Base-by-base conservation (phyloP, 1,140 invertebrate species). In the Hypsibius dujardini region DNA sequence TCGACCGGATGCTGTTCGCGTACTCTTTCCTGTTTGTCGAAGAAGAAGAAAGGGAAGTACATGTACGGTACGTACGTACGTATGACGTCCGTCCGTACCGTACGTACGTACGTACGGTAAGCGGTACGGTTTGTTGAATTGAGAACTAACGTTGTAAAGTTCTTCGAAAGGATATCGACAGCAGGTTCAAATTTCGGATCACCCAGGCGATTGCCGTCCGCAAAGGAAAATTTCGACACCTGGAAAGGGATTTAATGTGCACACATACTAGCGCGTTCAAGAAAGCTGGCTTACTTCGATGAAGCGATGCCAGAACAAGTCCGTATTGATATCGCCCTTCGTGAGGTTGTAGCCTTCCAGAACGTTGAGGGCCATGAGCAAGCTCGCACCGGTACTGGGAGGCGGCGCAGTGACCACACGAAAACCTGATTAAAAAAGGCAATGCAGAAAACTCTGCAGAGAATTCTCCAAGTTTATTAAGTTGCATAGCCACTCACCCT, bases 331-430 rank as follows among this genome's bases (percentile, higher is more conserved):
- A 47, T 74, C 47, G 2, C 46, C 47, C 3, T 40, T 7, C 15
- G 72, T n/a, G n/a, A 73, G 70, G 70, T 76, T 73, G 47, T 75
- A 76, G 2, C 74, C 75, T 46, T 79, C 76, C 70, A 78, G 62
- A 47, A 78, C 74, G 59, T 79, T 78, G 70, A 79, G 71, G 40
- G 78, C 76, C n/a, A 76, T 70, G 3, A 78, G 71, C 1, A 78
- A 62, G 1, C 74, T 71, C 28, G 75, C 73, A 67, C 77, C 78
- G 1, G 73, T 71, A 0, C 73, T 73, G 69, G 78, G 78, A 1
- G 77, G 72, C 7, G 77, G 77, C 46, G 74, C 70, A 3, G 77
- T 73, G 45, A 76, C 69, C 1, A 79, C 70, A n/a, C 59, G 75
- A 14, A 71, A 56, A 59, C 74, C 78, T 77, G 70, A 14, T 71